Evolutionary conservation across 2,113 vertebrate genomes (phyloP).

Genomic region (Stegastes partitus): DNA sequence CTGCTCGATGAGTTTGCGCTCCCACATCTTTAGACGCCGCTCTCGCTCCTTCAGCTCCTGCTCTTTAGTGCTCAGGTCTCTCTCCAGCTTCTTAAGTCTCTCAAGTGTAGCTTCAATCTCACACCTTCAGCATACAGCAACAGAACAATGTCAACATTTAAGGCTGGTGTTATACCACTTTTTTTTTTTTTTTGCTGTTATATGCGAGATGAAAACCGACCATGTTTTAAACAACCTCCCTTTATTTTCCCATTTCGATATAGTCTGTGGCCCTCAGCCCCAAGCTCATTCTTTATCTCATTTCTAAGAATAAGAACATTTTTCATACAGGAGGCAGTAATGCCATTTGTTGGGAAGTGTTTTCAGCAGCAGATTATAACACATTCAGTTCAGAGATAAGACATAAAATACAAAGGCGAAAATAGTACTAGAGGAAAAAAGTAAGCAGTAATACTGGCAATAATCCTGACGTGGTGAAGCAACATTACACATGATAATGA

Average conservation of each 20-base stretch:
- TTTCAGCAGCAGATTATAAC: no score
- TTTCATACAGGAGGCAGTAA: no score
- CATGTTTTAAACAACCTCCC: no score
- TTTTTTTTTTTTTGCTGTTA: conserved; percentile 4
- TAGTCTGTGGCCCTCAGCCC: background rate
- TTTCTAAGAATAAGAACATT: no score
- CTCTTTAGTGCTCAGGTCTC: conserved; percentile 98
- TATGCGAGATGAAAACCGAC: background rate
- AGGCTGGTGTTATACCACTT: background rate
- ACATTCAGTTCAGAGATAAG: no score
- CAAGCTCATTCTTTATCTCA: no score
- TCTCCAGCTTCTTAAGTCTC: conserved; percentile 97
- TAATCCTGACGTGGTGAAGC: no score
- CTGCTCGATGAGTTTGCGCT: conserved; percentile 96
- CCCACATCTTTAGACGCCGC: conserved; percentile 95
- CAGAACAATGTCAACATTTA: conserved; percentile 8
- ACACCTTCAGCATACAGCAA: conserved; percentile 83
- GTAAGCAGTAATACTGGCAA: no score
- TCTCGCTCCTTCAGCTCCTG: conserved; percentile 97
- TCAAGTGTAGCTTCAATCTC: conserved; percentile 99
- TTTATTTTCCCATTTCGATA: conserved; percentile 13
- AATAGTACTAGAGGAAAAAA: no score
- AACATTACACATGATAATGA: no score
- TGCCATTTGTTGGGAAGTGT: no score
- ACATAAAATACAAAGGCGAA: no score